Conservation (phyloP, 2,113 vertebrate genomes). For the Fulica atra region DNA sequence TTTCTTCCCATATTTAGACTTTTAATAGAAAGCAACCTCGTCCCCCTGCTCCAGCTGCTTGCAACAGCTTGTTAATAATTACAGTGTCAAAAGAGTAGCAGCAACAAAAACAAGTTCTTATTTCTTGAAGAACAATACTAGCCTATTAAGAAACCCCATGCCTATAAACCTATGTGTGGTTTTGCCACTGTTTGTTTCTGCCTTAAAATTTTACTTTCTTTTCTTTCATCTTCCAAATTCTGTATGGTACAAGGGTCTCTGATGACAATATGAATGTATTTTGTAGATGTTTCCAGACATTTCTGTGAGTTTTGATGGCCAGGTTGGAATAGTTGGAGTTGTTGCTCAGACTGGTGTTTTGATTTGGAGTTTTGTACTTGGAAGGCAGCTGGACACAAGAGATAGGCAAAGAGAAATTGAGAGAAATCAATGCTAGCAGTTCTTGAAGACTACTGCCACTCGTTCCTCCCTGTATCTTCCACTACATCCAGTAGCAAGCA, state of each 20-base stretch:
- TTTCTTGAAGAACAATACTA: background rate
- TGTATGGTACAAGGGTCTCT: background rate
- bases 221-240: background rate
- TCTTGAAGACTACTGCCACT: background rate
- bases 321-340: background rate
- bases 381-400: background rate
- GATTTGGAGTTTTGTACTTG: background rate
- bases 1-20: background rate
- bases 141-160: rapidly evolving
- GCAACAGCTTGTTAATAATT: background rate
- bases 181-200: background rate
- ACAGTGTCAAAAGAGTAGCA: background rate
- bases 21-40: background rate
- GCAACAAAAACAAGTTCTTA: background rate
- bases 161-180: background rate
- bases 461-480: background rate
- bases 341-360: background rate
- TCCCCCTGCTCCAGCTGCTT: background rate
- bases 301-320: background rate
- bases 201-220: background rate
- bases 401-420: background rate
- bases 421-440: background rate
- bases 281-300: background rate
- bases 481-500: background rate
- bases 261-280: background rate